These are phyloP conservation scores for Urocitellus parryii DNA, from an alignment of 2,113 vertebrate species.

Conservation along the genomic window DNA sequence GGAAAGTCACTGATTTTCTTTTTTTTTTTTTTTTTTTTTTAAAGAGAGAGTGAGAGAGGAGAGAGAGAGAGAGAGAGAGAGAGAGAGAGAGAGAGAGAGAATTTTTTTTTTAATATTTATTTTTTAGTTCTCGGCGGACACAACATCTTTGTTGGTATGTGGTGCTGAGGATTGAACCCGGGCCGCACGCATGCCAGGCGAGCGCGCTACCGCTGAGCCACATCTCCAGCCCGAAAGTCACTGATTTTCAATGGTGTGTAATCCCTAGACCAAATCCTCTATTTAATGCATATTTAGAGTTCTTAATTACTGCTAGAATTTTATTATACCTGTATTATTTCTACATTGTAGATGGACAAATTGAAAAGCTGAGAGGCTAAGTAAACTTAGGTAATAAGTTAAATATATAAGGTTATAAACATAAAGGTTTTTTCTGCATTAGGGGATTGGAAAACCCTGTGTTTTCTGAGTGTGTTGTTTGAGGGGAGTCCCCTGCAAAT, in stretches of 20 bases:
- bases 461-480: not conserved
- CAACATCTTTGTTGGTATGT: no score
- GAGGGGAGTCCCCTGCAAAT: not conserved
- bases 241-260: not conserved
- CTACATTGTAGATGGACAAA: not conserved
- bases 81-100: no score
- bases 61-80: no score
- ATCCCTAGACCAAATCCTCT: not conserved
- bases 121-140: no score
- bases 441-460: rapidly evolving
- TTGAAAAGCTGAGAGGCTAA: not conserved
- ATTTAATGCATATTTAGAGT: not conserved
- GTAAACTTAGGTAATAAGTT: not conserved
- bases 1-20: no score
- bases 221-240: no score
- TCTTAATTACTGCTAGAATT: not conserved
- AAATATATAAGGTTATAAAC: not conserved
- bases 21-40: no score
- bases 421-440: not conserved
- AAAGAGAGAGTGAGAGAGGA: no score
- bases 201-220: no score
- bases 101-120: no score
- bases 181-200: no score
- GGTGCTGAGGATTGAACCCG: no score
- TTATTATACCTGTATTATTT: not conserved